Evolutionary conservation across 1,140 invertebrate species (phyloP), one percentile per base, ranked within the genome.

Genomic region (Anoplophora glabripennis): DNA sequence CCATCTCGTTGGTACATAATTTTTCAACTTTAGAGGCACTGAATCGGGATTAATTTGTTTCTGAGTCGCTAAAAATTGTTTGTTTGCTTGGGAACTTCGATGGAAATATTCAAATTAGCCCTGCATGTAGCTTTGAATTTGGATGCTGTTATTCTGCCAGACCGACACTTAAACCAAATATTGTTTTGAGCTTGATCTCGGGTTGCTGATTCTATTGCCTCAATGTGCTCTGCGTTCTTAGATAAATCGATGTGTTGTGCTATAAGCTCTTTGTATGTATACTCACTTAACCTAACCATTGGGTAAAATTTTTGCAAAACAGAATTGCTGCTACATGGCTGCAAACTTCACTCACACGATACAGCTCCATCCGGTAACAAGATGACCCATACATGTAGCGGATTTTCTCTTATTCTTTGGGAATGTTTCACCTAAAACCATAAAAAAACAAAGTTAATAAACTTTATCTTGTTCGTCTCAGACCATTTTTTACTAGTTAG

Each of bases 401-500:
- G 34, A 1, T n/a, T 9, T 37, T 15, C 11, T 12, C 18, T 53
- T 17, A 53, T 28, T 40, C 12, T 38, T 37, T 53, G 51, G 8
- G 51, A 53, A 53, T 53, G 51, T 41, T 41, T 41, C 38, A 41
- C 38, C 38, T 41, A 41, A 41, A 12, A 12, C 38, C 21, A 28
- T 28, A 28, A 28, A 40, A 40, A 15, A 15, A 47, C 21, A 15
- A 47, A 47, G 2, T 47, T 15, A 15, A 47, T 47, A 47, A 2
- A 47, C 17, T 47, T 18, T 7, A 41, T 41, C n/a, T 41, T 41
- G 15, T 2, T 2, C 21, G 5, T 28, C 21, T 28, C 21, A 28
- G 21, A 28, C 2, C 21, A 28, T 28, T 28, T 28, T 28, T 2
- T 28, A 28, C 21, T 3, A 28, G 21, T 28, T 28, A 28, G 21